Percentiles rank a stretch among this genome's conserved stretches.
These are phyloP conservation scores for Poeciliopsis gracilis DNA, from an alignment of 2,797 vertebrate genomes.

Conservation along the genomic window DNA sequence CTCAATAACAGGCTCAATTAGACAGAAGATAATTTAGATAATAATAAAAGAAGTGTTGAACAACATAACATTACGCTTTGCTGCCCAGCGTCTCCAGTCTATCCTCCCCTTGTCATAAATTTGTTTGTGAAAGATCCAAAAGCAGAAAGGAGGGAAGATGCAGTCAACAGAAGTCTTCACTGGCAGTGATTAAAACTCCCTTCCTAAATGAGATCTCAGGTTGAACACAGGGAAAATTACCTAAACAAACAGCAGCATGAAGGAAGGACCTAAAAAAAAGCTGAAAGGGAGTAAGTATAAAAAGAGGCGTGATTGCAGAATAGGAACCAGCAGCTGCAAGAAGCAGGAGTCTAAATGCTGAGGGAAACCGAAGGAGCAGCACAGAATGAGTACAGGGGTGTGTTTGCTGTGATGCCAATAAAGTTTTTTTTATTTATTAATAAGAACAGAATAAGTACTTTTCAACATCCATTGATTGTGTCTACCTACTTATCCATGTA, in stretches of 20 bases:
- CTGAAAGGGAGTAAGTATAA: neutral
- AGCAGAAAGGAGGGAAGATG: neutral
- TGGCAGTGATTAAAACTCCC: neutral
- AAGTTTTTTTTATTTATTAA: neutral
- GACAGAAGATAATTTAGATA: neutral
- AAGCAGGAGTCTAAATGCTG: neutral
- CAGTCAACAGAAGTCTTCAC: neutral
- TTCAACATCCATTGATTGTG: neutral
- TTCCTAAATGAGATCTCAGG: neutral
- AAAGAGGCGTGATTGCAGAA: neutral
- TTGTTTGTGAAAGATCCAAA: neutral
- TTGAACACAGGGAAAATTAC: neutral
- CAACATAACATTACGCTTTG: neutral
- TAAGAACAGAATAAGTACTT: neutral
- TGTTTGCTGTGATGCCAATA: neutral
- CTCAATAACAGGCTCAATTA: neutral
- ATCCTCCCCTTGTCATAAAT: neutral
- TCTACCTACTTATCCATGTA: neutral
- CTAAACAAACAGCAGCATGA: neutral
- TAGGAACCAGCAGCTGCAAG: neutral
- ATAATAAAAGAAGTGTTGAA: neutral
- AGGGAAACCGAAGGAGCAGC: neutral
- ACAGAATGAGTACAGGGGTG: neutral
- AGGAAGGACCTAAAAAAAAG: neutral
- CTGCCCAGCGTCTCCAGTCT: neutral